Percentiles rank a stretch among this genome's conserved stretches.
phyloP scores from a whole-genome alignment of 2,113 vertebrate genomes.

The Tupaia chinensis region DNA sequence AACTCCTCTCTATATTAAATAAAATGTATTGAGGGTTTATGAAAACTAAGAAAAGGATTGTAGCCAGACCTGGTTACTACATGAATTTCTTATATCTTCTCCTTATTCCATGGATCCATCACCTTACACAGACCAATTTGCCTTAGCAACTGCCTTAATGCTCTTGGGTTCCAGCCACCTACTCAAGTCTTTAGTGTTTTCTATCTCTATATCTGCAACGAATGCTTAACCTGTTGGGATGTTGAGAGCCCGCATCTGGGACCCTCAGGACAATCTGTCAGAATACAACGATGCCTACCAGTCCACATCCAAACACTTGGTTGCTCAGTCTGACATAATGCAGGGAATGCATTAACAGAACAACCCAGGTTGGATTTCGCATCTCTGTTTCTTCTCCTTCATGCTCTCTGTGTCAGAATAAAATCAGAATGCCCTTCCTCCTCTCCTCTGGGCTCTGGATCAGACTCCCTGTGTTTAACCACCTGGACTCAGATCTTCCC shows the following conservation, averaged over 20 bases:
- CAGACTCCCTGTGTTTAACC: neutral
- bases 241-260: neutral
- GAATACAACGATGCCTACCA: neutral
- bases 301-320: neutral
- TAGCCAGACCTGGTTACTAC: rapidly evolving
- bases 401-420: neutral
- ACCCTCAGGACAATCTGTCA: neutral
- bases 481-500: neutral
- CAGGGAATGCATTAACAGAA: neutral
- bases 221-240: neutral
- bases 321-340: neutral
- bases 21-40: neutral
- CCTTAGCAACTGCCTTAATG: neutral
- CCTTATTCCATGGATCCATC: neutral
- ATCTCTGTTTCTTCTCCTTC: neutral
- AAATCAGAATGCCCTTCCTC: neutral
- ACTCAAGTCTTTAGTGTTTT: neutral
- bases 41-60: neutral
- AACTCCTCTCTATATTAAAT: neutral
- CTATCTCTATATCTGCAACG: neutral
- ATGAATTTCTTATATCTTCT: neutral
- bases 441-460: neutral
- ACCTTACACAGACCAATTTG: neutral
- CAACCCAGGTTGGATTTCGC: neutral
- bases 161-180: neutral